A percentile compares a stretch with the other conserved stretches of the same genome.
phyloP scores from a whole-genome alignment of 2,888 invertebrate species.

The Apodemia zela region DNA sequence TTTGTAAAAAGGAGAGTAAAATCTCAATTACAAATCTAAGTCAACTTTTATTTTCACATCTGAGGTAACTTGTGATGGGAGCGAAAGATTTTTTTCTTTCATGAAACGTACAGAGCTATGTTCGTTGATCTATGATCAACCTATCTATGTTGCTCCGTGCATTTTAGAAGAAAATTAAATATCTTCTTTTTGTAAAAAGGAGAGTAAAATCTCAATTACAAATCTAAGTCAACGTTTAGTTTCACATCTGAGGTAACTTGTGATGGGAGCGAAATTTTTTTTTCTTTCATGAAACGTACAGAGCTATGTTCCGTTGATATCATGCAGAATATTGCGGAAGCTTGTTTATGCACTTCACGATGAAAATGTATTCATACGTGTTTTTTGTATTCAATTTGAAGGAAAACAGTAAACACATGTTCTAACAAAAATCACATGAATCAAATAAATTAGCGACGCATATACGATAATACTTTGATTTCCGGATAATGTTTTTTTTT shows the following conservation, averaged over 20 bases:
- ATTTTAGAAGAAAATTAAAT: too few relatives aligned
- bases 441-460: slow-evolving; percentile 9
- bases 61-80: too few relatives aligned
- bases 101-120: not conserved
- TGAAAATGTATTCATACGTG: not conserved
- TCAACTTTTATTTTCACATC: too few relatives aligned
- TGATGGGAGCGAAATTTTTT: too few relatives aligned
- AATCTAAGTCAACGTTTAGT: too few relatives aligned
- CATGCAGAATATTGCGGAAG: not conserved
- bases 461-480: not conserved
- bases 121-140: not conserved
- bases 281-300: not conserved
- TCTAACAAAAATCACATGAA: not conserved
- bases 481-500: not conserved
- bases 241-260: too few relatives aligned
- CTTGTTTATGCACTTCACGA: not conserved
- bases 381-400: slow-evolving; percentile 4
- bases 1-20: too few relatives aligned
- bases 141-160: too few relatives aligned
- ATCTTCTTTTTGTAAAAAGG: too few relatives aligned
- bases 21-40: too few relatives aligned
- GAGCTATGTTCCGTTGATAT: not conserved
- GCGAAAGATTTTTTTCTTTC: too few relatives aligned
- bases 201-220: too few relatives aligned
- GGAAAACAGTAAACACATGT: not conserved